Base-by-base conservation (phyloP, 2,888 invertebrate genomes). In the Drosophila eohydei region DNA sequence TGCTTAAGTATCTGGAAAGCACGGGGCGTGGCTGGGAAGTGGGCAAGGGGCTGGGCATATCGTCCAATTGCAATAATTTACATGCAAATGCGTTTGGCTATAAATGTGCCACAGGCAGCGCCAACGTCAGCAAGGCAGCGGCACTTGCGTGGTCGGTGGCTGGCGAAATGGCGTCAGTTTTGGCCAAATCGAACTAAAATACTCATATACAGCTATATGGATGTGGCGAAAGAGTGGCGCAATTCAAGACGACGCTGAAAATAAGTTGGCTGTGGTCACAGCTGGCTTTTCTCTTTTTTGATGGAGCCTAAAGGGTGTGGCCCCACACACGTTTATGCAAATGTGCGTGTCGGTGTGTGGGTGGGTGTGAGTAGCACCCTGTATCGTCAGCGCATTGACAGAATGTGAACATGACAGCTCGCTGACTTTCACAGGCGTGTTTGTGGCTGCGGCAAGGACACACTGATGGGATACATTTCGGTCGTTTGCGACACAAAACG, bases 51-150 rank as follows among this genome's bases (percentile, higher is more conserved):
- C 21, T 26, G 65, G 43, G 43, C 11, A 51, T 46, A 57, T 40
- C 68, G 58, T 55, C 48, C 68, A 76, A 76, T 56, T 84, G 79
- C 84, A 84, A 82, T 82, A 83, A 82, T 81, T 82, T 83, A 83
- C 84, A 83, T 82, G 82, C 79, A 82, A 82, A 82, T 83, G 82
- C 81, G 81, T 76, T 78, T 59, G 83, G 73, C 84, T 68, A 83
- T 81, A 82, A 81, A 81, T 80, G 83, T 81, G 81, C 83, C 80
- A 83, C 51, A 56, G 55, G 61, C 81, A 81, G 81, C 68, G 75
- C 52, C 41, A 43, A 54, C 57, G 66, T 66, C 61, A 41, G 60
- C 57, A 52, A 56, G 38, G 46, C 43, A 48, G n/a, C 4, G 34
- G 26, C 52, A 43, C 9, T 3, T 32, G 34, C n/a, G 40, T 9